These are phyloP conservation scores for Rhineura floridana DNA, from an alignment of 2,113 vertebrate genomes.

Conservation along the genomic window DNA sequence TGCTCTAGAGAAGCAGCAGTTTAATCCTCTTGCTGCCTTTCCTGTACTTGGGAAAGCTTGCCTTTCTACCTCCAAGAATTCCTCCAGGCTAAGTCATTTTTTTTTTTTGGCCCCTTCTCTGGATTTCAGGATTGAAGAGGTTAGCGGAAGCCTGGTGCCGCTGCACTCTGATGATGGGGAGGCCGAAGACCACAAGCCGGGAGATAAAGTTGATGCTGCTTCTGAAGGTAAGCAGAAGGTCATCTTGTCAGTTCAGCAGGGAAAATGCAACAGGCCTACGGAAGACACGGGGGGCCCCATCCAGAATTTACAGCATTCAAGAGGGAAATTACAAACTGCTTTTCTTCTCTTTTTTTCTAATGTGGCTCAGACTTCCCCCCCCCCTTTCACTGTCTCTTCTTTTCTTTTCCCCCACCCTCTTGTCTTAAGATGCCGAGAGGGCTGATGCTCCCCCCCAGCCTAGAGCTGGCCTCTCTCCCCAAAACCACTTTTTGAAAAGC, in stretches of 20 bases:
- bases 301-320: not conserved
- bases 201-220: not conserved
- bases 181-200: not conserved
- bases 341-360: not conserved
- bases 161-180: not conserved
- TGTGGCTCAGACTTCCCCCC: too few relatives aligned
- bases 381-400: not conserved
- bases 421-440: not conserved
- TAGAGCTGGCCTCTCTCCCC: not conserved
- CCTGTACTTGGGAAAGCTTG: not conserved
- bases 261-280: too few relatives aligned
- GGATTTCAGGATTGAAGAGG: not conserved
- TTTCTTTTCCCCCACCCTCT: not conserved
- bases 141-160: not conserved
- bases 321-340: not conserved
- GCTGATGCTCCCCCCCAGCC: not conserved
- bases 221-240: conserved; percentile 1
- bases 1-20: not conserved
- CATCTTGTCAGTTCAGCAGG: too few relatives aligned
- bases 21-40: not conserved
- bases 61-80: not conserved
- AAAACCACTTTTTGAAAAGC: not conserved
- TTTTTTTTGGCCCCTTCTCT: not conserved
- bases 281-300: not conserved
- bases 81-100: too few relatives aligned